Conservation (phyloP, 2,113 vertebrate species). For the Ammospiza nelsoni region DNA sequence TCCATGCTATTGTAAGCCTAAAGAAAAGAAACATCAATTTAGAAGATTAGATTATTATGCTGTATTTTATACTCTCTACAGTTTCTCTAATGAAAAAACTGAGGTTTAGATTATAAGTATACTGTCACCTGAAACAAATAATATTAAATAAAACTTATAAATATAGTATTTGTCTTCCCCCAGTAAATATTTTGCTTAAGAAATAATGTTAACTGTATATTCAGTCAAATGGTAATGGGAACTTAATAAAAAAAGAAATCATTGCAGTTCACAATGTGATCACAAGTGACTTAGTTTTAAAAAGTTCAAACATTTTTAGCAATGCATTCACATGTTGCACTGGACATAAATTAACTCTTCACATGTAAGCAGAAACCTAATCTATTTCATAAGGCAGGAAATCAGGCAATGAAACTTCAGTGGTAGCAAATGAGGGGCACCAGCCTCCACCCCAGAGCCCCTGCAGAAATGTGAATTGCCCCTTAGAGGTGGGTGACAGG, state of each 20-base stretch:
- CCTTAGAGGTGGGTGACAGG: not conserved
- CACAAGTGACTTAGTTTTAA: not conserved
- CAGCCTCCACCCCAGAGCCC: not conserved
- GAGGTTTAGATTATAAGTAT: constrained; percentile 33
- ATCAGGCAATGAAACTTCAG: not conserved
- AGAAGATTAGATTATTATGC: constrained; percentile 63
- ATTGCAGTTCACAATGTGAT: not conserved
- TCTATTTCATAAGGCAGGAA: not conserved
- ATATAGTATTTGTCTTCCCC: not conserved
- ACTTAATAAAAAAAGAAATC: constrained; percentile 7
- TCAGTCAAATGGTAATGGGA: not conserved
- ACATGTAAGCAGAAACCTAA: not conserved
- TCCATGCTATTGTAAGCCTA: constrained; percentile 70
- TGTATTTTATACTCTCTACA: constrained; percentile 21
- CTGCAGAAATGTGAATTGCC: not conserved
- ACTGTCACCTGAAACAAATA: constrained; percentile 26
- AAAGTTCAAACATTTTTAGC: not conserved
- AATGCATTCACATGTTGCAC: not conserved
- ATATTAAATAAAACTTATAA: constrained; percentile 19
- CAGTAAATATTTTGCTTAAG: constrained; percentile 36
- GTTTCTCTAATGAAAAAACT: constrained; percentile 50
- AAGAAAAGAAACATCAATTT: constrained; percentile 71
- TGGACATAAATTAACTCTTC: not conserved
- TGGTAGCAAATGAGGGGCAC: not conserved
- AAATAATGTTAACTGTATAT: not conserved